These are phyloP conservation scores for Hestina assimilis DNA, from an alignment of 1,140 invertebrate genomes.

Conservation along the genomic window DNA sequence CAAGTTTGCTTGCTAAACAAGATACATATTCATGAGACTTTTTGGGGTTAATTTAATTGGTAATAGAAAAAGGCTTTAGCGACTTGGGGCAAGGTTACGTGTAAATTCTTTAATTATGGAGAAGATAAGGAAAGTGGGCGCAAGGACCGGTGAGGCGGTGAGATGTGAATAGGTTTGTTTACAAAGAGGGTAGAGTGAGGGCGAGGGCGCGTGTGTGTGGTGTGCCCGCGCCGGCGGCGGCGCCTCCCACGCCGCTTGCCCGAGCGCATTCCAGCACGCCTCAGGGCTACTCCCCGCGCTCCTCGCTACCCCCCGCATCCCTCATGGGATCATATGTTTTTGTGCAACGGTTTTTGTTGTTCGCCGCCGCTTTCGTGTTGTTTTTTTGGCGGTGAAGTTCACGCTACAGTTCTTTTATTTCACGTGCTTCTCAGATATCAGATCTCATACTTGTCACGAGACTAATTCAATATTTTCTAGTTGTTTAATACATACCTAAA, in stretches of 20 bases:
- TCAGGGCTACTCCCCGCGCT: slow-evolving; percentile 49
- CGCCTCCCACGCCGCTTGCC: slow-evolving; percentile 75
- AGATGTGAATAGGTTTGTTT: slow-evolving; percentile 69
- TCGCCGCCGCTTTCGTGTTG: slow-evolving; percentile 65
- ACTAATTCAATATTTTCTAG: slow-evolving; percentile 3
- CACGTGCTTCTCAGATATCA: slow-evolving; percentile 61
- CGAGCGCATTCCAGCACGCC: slow-evolving; percentile 74
- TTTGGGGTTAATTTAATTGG: too few species aligned
- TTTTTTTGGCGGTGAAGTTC: slow-evolving; percentile 68
- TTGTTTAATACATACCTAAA: too few species aligned
- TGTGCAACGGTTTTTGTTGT: slow-evolving; percentile 78
- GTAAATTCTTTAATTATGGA: slow-evolving; percentile 11
- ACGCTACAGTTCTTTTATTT: slow-evolving; percentile 73
- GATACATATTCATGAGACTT: too few species aligned
- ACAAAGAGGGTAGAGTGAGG: slow-evolving; percentile 60
- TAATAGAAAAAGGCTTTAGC: slow-evolving; percentile 8
- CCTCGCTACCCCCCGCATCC: slow-evolving; percentile 46
- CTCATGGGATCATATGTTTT: slow-evolving; percentile 78
- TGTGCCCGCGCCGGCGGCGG: slow-evolving; percentile 41
- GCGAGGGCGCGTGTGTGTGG: slow-evolving; percentile 60
- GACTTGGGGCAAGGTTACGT: not conserved
- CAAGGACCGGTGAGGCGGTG: slow-evolving; percentile 19
- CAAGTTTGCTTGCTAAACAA: too few species aligned
- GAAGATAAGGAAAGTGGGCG: slow-evolving; percentile 24
- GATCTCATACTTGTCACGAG: slow-evolving; percentile 46